Evolutionary conservation across 2,888 invertebrate species (phyloP).

Genomic region (Sarcophaga carnaria): DNA sequence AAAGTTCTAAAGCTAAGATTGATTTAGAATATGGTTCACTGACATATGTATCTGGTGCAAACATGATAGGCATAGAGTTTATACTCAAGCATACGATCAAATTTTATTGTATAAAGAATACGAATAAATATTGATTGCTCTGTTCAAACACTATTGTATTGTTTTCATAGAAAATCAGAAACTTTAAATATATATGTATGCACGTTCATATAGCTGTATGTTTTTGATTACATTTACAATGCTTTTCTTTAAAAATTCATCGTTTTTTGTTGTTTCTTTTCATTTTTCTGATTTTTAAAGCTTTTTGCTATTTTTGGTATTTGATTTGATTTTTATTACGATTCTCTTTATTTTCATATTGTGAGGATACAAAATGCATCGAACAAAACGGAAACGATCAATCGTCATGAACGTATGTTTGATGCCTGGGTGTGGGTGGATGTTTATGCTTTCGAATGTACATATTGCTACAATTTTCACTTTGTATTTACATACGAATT

Average conservation of each 20-base stretch:
- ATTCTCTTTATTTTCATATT: conserved; percentile 14
- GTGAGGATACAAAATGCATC: conserved; percentile 53
- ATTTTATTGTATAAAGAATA: not conserved
- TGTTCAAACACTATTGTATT: not conserved
- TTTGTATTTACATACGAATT: conserved; percentile 44
- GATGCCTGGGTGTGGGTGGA: conserved; percentile 50
- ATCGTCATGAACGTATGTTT: conserved; percentile 61
- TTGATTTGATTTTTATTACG: conserved; percentile 32
- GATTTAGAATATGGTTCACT: not conserved
- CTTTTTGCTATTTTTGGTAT: conserved; percentile 54
- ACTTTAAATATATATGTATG: not conserved
- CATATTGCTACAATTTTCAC: conserved; percentile 49
- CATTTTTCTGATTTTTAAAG: not conserved
- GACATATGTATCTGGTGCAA: not conserved
- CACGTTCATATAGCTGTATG: not conserved
- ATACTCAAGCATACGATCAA: not conserved
- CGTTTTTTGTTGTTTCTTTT: not conserved
- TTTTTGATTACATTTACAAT: conserved; percentile 12
- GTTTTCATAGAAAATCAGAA: not conserved
- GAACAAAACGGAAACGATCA: conserved; percentile 68
- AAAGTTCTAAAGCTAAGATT: not conserved
- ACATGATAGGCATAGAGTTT: too few relatives aligned
- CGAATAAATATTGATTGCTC: not conserved
- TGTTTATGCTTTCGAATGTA: conserved; percentile 39
- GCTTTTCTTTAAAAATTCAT: conserved; percentile 15